Base-by-base conservation (phyloP, 2,797 vertebrate species). In the Melanotaenia maccullochi region DNA sequence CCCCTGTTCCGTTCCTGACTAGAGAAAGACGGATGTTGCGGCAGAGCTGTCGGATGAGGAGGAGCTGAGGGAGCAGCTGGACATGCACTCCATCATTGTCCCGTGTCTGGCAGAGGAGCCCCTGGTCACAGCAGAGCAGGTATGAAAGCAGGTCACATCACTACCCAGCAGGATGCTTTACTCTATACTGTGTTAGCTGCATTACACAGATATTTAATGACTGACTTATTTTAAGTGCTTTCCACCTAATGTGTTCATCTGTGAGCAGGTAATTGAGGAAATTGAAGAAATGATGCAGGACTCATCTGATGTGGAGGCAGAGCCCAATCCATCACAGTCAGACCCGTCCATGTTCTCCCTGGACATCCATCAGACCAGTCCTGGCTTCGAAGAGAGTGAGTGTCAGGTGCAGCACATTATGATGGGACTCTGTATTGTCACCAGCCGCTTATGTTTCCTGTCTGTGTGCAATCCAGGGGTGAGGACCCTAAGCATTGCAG, bases 231-330 rank as follows among this genome's bases (percentile, higher is more conserved):
- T 28, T 57, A 42, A 66, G 59, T 16, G 63, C 54, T 35, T 62
- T 49, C n/a, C 59, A 36, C 65, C 52, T 82, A 68, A 47, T 75
- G 63, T 59, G 55, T 13, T 55, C 1, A 76, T 12, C 63, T 54
- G 40, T 32, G 24, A 55, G 56, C 90, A 99, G 98, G 97, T 99
- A 28, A 99, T 99, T 67, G 97, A 99, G 93, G 97, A 99, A 94
- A 96, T 99, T 32, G 98, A 99, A 85, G 97, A 99, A 92, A 98
- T 99, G 96, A 98, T 99, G 97, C 96, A 98, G 87, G 97, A 98
- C 76, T 99, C 96, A 0, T 95, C 96, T 9, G 97, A 98, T 70
- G 89, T 90, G 42, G 96, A 97, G 68, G 93, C 94, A 0, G 93
- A 94, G 61, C 94, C 95, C 81, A 93, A 94, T 0, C 95, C 93